Conservation (phyloP, 92 coral and sea anemone genomes). For the Phymanthus crucifer region DNA sequence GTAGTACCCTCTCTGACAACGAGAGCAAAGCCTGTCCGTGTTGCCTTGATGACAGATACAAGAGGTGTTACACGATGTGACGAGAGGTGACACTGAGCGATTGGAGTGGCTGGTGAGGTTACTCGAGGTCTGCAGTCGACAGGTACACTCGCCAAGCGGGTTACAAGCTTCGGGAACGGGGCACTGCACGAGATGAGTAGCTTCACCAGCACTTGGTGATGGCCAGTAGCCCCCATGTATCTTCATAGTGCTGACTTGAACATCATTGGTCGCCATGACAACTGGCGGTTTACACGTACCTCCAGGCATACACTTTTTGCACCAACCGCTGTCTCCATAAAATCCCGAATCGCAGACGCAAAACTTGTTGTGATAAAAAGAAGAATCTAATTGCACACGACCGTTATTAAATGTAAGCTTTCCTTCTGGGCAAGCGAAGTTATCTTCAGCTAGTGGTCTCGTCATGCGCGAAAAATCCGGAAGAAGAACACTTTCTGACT, state of each 20-base stretch:
- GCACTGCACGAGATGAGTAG: constrained; percentile 51
- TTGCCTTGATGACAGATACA: constrained; percentile 59
- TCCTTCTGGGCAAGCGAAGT: constrained; percentile 59
- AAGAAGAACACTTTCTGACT: not conserved
- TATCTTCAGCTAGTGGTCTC: constrained; percentile 20
- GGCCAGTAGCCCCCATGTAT: constrained; percentile 60
- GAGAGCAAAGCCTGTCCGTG: constrained; percentile 61
- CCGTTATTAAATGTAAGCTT: constrained; percentile 55
- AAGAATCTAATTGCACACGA: constrained; percentile 50
- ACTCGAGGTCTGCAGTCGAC: constrained; percentile 25
- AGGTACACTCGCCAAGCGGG: constrained; percentile 50
- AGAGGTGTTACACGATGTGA: constrained; percentile 43
- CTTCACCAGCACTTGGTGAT: constrained; percentile 39
- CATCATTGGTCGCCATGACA: not conserved
- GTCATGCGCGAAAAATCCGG: constrained; percentile 43
- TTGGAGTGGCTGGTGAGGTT: not conserved
- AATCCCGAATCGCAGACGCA: constrained; percentile 59
- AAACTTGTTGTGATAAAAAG: constrained; percentile 43
- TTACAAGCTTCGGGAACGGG: constrained; percentile 53
- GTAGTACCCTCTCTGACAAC: constrained; percentile 49
- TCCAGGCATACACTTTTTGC: constrained; percentile 54
- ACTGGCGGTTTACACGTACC: constrained; percentile 29
- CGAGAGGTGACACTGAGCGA: constrained; percentile 21
- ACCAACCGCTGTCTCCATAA: constrained; percentile 50
- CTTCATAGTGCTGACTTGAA: constrained; percentile 44